phyloP scores from a whole-genome alignment of 2,797 vertebrate genomes.

The Rhinichthys osculus region DNA sequence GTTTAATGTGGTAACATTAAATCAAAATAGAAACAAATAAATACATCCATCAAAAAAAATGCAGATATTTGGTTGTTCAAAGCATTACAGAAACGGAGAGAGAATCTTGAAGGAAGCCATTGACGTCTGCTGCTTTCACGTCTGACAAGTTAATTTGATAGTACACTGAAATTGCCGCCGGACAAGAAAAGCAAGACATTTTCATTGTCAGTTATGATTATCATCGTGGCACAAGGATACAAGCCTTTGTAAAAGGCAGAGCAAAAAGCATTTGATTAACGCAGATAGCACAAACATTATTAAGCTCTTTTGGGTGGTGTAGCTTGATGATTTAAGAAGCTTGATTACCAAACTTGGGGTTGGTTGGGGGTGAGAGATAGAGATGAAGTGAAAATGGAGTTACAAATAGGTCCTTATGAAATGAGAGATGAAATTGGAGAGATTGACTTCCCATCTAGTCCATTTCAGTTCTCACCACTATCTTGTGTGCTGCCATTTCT shows the following conservation, averaged over 20 bases:
- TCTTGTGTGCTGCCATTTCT: conserved; percentile 5
- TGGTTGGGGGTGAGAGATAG: not conserved
- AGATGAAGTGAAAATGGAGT: conserved; percentile 11
- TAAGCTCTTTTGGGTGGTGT: conserved; percentile 75
- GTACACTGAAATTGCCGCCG: conserved; percentile 71
- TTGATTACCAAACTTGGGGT: conserved; percentile 70
- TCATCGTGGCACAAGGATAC: conserved; percentile 59
- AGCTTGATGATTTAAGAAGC: conserved; percentile 70
- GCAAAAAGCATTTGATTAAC: conserved; percentile 77
- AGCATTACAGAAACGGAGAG: conserved; percentile 14
- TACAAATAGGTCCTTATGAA: conserved; percentile 18
- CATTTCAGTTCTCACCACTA: conserved; percentile 19
- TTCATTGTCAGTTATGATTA: conserved; percentile 80
- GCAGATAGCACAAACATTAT: conserved; percentile 78
- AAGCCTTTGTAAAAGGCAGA: conserved; percentile 49
- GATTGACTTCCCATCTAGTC: conserved; percentile 42
- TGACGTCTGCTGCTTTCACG: conserved; percentile 47
- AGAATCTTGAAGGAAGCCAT: conserved; percentile 50
- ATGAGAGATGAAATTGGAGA: conserved; percentile 27
- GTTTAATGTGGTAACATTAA: conserved; percentile 11
- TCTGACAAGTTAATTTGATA: conserved; percentile 81
- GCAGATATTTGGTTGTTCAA: not conserved
- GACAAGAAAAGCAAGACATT: conserved; percentile 75
- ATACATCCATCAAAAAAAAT: not conserved
- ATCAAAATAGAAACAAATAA: not conserved